Evolutionary conservation across 2,113 vertebrate genomes (phyloP).

Genomic region (Cnemophilus loriae): DNA sequence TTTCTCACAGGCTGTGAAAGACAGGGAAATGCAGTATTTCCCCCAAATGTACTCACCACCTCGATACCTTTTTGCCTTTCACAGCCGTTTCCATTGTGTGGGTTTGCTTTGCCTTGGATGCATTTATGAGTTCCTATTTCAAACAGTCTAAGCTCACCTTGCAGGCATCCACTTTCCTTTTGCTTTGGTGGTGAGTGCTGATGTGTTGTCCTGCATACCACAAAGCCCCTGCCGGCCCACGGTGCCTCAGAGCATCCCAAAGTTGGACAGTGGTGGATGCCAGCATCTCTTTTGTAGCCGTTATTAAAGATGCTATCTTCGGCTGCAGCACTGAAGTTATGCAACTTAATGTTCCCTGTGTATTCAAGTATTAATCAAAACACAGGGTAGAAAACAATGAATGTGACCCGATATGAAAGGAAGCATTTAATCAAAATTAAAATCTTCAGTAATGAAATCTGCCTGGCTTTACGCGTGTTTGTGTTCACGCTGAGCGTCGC

Average conservation of each 20-base stretch:
- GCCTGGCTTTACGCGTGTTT: background rate
- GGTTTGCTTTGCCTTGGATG: background rate
- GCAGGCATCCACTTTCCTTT: background rate
- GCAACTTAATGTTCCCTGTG: background rate
- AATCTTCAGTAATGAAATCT: conserved; percentile 50
- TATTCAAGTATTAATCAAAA: conserved; percentile 41
- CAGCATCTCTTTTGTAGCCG: background rate
- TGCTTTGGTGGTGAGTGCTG: background rate
- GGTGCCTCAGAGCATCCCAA: background rate
- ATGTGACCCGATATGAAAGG: background rate
- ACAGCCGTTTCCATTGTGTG: background rate
- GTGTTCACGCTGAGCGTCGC: background rate
- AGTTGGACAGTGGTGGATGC: background rate
- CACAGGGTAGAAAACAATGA: background rate
- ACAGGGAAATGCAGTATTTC: background rate
- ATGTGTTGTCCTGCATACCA: accelerated
- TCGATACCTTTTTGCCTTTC: background rate
- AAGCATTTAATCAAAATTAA: conserved; percentile 49
- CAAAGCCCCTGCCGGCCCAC: background rate
- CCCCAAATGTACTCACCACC: background rate
- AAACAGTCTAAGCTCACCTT: background rate
- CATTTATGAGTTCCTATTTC: background rate
- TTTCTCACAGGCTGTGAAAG: background rate
- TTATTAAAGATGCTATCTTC: conserved; percentile 61
- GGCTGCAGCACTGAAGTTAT: background rate